Percentiles rank a stretch among this genome's conserved stretches.
phyloP scores from a whole-genome alignment of 1,140 invertebrate species.

The Stegodyphus dumicola region DNA sequence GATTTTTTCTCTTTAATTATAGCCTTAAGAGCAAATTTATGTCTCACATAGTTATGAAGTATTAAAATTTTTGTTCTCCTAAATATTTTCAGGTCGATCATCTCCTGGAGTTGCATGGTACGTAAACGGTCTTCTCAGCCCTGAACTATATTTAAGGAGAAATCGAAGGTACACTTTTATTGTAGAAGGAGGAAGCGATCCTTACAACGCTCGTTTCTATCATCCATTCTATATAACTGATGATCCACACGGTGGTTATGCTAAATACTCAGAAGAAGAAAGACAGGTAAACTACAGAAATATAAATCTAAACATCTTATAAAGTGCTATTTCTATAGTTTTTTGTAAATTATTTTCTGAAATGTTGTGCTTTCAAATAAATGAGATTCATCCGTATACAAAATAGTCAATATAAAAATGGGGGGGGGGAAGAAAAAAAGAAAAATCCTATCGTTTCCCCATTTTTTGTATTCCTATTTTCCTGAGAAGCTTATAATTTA shows the following conservation, averaged over 20 bases:
- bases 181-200: constrained; percentile 76
- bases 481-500: no score
- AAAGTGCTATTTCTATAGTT: no score
- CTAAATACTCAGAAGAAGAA: constrained; percentile 78
- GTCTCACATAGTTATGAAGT: background rate
- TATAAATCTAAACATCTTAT: background rate
- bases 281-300: constrained; percentile 69
- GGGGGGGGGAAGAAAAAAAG: no score
- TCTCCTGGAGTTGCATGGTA: constrained; percentile 93
- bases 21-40: background rate
- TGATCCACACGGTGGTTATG: constrained; percentile 84
- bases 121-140: constrained; percentile 87
- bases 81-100: constrained; percentile 73
- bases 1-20: no score
- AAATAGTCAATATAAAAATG: no score
- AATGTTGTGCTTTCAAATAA: no score
- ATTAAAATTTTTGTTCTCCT: background rate
- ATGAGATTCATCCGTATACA: no score
- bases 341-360: no score
- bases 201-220: constrained; percentile 86
- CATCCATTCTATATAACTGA: constrained; percentile 93
- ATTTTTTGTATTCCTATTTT: no score
- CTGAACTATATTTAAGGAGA: constrained; percentile 87
- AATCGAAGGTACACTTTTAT: constrained; percentile 85
- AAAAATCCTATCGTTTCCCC: no score